These are phyloP conservation scores for Palythoa caribaeorum DNA, from an alignment of 92 coral and sea anemone genomes.

Conservation along the genomic window DNA sequence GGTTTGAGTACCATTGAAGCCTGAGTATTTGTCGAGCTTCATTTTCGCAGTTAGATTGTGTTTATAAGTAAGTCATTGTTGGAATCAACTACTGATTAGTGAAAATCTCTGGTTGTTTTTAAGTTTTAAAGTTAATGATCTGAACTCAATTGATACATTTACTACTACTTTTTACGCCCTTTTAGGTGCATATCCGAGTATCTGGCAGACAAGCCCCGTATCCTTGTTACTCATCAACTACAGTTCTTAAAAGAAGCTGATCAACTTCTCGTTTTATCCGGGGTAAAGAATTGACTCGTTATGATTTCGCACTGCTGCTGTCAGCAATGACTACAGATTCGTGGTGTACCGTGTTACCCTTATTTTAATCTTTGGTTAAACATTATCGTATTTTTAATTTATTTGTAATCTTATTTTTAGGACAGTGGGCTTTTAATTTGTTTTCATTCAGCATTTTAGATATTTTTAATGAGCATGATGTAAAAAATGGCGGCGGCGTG, in stretches of 20 bases:
- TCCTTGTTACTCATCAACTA: constrained; percentile 41
- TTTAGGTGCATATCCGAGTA: constrained; percentile 27
- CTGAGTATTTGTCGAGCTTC: no score
- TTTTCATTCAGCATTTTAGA: no score
- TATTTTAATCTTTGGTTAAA: no score
- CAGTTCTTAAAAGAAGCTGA: constrained; percentile 43
- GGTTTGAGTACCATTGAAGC: background rate
- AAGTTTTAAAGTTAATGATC: background rate
- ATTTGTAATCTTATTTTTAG: no score
- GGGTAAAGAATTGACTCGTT: background rate
- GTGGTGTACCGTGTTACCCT: no score
- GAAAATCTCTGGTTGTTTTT: background rate
- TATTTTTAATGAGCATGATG: no score
- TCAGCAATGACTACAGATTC: no score
- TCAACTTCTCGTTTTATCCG: constrained; percentile 40
- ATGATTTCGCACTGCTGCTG: background rate
- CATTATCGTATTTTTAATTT: no score
- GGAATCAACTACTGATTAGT: background rate
- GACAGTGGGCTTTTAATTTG: no score
- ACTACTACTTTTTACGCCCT: background rate
- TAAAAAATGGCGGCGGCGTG: no score
- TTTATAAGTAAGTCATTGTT: background rate
- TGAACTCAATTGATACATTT: background rate
- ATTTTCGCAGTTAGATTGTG: no score
- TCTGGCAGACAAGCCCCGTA: constrained; percentile 30